Evolutionary conservation across 2,113 vertebrate species (phyloP).

Genomic region (Neogale vison): DNA sequence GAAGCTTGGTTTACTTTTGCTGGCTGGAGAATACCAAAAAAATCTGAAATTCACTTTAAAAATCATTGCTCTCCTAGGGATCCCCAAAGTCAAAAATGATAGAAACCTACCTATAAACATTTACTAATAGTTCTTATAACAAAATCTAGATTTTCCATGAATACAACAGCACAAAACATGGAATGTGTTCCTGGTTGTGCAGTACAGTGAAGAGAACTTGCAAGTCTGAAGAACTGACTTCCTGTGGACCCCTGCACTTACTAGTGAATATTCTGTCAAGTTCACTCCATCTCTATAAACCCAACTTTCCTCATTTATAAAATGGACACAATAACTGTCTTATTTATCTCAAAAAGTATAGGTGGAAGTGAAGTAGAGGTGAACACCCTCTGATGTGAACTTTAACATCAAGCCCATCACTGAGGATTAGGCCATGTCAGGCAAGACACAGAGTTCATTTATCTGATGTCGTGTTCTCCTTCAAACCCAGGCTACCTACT

Average conservation of each 20-base stretch:
- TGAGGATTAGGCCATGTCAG: not conserved
- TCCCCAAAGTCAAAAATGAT: slow-evolving; percentile 13
- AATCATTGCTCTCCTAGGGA: slow-evolving; percentile 13
- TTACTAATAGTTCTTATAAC: slow-evolving; percentile 21
- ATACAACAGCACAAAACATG: slow-evolving; percentile 3
- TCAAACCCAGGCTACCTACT: slow-evolving; percentile 6
- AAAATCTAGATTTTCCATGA: slow-evolving; percentile 25
- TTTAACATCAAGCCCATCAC: not conserved
- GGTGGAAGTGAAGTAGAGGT: not conserved
- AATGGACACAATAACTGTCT: slow-evolving; percentile 17
- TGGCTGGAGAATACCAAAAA: not conserved
- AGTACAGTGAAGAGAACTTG: not conserved
- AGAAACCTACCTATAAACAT: slow-evolving; percentile 45
- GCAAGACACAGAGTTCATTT: not conserved
- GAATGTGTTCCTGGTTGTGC: not conserved
- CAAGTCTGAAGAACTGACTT: slow-evolving; percentile 20
- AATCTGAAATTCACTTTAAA: slow-evolving; percentile 27
- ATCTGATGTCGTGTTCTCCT: not conserved
- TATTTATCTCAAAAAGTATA: not conserved
- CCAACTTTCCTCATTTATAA: slow-evolving; percentile 25
- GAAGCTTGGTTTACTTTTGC: slow-evolving; percentile 6
- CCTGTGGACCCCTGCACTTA: not conserved
- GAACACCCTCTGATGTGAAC: not conserved
- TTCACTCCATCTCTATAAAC: not conserved
- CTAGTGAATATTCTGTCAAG: slow-evolving; percentile 13